Evolutionary conservation across 1,140 invertebrate species (phyloP).

Genomic region (Drosophila melanica): DNA sequence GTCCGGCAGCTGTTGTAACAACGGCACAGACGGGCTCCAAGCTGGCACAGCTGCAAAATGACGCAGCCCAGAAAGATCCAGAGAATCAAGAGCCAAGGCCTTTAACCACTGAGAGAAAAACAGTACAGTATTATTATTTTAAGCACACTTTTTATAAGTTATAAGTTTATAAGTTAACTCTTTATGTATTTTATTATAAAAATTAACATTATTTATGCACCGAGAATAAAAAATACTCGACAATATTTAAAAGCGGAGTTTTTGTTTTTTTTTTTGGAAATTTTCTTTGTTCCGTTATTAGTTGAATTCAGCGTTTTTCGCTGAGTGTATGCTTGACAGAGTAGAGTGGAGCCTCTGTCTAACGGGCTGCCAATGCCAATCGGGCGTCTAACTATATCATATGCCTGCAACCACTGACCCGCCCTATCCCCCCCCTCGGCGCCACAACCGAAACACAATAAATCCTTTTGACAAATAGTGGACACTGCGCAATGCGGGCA

Average conservation of each 20-base stretch:
- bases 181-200: too few relatives aligned
- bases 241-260: too few relatives aligned
- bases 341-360: not conserved
- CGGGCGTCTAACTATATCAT: not conserved
- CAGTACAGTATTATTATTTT: too few relatives aligned
- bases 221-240: too few relatives aligned
- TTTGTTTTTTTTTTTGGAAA: too few relatives aligned
- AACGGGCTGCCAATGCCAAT: conserved; percentile 4
- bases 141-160: too few relatives aligned
- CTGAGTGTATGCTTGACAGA: too few relatives aligned
- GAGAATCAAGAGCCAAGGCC: not conserved
- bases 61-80: not conserved
- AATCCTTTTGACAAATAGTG: conserved; percentile 71
- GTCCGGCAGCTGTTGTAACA: conserved; percentile 62
- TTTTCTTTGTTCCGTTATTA: too few relatives aligned
- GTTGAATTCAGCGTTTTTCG: too few relatives aligned
- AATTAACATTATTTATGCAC: too few relatives aligned
- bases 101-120: not conserved
- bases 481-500: conserved; percentile 57
- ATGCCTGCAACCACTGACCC: conserved; percentile 1
- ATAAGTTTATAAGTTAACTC: too few relatives aligned
- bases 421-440: not conserved
- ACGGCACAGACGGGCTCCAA: not conserved
- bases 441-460: conserved; percentile 51
- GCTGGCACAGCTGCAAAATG: not conserved